These are phyloP conservation scores for Petroica traversi DNA, from an alignment of 2,113 vertebrate species.

Conservation along the genomic window DNA sequence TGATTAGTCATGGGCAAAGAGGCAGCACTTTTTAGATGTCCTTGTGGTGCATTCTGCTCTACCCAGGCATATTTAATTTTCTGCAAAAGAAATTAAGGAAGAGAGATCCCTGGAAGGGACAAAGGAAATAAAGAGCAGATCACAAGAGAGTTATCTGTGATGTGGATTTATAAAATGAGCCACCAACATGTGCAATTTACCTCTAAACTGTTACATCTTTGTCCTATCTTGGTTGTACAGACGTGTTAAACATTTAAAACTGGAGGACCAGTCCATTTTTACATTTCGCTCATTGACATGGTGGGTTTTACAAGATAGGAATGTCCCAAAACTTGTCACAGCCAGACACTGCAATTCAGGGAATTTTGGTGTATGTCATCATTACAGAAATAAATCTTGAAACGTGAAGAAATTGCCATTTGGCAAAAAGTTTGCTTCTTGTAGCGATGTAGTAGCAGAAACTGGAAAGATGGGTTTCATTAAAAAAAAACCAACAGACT, in stretches of 20 bases:
- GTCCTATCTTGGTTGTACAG: neutral
- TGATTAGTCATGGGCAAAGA: neutral
- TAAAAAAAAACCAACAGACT: neutral
- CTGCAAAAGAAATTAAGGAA: neutral
- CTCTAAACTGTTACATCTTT: neutral
- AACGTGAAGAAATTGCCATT: neutral
- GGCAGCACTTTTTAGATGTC: neutral
- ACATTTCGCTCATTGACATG: neutral
- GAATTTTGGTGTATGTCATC: neutral
- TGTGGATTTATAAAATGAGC: neutral
- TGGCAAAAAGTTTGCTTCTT: neutral
- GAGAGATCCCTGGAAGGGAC: neutral
- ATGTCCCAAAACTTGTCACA: neutral
- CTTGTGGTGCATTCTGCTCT: neutral
- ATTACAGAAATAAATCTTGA: neutral
- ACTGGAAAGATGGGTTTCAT: neutral
- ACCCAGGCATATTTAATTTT: neutral
- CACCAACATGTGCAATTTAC: neutral
- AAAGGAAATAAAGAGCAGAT: neutral
- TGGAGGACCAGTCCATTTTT: neutral
- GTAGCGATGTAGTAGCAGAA: neutral
- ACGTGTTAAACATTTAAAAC: neutral
- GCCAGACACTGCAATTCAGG: neutral
- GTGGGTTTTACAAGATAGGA: neutral
- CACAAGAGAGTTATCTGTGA: neutral